Evolutionary conservation across 2,888 invertebrate species (phyloP).

Genomic region (Lycocerus yunnanus): DNA sequence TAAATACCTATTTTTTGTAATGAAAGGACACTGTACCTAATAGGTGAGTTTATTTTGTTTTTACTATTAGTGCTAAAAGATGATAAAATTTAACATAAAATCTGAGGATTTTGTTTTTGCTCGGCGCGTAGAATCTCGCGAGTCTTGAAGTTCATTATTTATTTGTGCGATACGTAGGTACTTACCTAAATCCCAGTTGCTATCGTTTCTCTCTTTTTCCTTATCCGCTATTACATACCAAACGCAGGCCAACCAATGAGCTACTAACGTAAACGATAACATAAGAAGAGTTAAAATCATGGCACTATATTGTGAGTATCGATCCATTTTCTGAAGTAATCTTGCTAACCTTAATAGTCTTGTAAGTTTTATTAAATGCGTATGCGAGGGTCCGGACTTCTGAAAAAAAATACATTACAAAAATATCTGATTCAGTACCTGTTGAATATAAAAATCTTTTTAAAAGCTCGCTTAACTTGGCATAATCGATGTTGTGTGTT

Average conservation of each 20-base stretch:
- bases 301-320: conserved; percentile 95
- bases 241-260: conserved; percentile 96
- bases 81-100: neutral
- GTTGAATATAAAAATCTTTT: neutral
- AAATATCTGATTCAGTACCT: neutral
- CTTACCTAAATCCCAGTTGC: conserved; percentile 83
- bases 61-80: neutral
- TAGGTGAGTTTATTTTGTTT: neutral
- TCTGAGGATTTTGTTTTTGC: neutral
- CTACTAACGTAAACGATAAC: conserved; percentile 91
- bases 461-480: no score
- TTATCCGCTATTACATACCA: conserved; percentile 96
- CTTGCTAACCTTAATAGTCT: conserved; percentile 86
- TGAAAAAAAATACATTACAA: conserved; percentile 17
- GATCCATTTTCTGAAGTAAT: conserved; percentile 93
- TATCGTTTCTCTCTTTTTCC: conserved; percentile 71
- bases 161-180: conserved; percentile 16
- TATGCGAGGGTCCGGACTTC: conserved; percentile 30
- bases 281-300: conserved; percentile 92
- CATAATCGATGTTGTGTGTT: no score
- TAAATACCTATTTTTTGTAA: no score
- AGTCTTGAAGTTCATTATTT: neutral
- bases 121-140: neutral
- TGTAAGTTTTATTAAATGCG: conserved; percentile 89
- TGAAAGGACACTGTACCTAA: neutral